Percentiles rank a stretch among this genome's conserved stretches.
Evolutionary conservation across 2,888 invertebrate species (phyloP).

Genomic region (Seladonia tumulorum): DNA sequence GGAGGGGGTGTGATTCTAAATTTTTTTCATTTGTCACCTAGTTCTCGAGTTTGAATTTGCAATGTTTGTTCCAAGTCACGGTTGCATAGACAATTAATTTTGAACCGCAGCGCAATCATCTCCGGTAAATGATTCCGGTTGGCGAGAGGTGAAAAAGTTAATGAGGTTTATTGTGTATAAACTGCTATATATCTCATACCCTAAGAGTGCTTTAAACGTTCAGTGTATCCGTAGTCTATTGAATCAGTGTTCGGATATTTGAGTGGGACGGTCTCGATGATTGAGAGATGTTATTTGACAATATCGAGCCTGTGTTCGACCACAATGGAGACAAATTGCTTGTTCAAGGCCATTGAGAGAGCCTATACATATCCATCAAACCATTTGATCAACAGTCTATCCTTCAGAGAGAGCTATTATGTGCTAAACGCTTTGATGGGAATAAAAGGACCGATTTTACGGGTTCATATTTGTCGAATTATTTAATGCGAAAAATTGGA

Average conservation of each 20-base stretch:
- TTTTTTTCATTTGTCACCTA: too few relatives aligned
- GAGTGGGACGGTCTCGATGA: not conserved
- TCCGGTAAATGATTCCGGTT: too few relatives aligned
- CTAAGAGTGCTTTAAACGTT: not conserved
- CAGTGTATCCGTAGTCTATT: not conserved
- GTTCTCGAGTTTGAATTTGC: too few relatives aligned
- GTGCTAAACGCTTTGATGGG: not conserved
- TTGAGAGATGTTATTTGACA: slow-evolving; percentile 5
- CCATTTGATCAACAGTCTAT: not conserved
- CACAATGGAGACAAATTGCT: slow-evolving; percentile 7
- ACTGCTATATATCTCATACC: not conserved
- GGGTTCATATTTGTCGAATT: not conserved
- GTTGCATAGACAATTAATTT: too few relatives aligned
- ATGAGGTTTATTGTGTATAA: not conserved
- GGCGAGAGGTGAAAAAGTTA: not conserved
- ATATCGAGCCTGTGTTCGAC: not conserved
- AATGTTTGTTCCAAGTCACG: too few relatives aligned
- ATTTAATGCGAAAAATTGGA: not conserved
- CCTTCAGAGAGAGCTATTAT: not conserved
- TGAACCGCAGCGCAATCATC: not conserved
- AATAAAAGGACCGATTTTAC: not conserved
- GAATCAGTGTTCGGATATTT: not conserved
- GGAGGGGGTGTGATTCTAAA: too few relatives aligned
- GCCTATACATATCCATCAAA: not conserved
- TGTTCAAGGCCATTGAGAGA: slow-evolving; percentile 1